A percentile compares a stretch with the other conserved stretches of the same genome.
Conservation (phyloP, 2,888 invertebrate species). For the Adineta ricciae region DNA sequence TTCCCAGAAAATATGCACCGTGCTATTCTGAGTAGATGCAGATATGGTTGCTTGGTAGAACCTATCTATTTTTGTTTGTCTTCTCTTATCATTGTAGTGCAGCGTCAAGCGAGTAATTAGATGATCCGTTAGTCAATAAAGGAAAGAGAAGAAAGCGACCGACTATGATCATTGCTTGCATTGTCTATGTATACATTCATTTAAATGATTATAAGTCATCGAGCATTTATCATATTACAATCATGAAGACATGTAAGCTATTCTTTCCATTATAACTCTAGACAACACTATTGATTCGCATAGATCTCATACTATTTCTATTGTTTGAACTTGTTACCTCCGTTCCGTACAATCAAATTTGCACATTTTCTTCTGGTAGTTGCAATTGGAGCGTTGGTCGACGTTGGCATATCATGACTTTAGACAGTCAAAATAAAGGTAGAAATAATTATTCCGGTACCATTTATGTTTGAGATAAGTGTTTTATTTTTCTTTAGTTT, state of each 20-base stretch:
- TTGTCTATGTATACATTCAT: background rate
- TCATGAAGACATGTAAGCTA: background rate
- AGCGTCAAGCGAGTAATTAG: background rate
- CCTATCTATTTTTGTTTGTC: too few species aligned
- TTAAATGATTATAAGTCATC: background rate
- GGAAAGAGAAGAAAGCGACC: background rate
- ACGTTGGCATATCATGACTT: background rate
- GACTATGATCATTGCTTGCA: background rate
- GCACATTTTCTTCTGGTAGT: constrained; percentile 1
- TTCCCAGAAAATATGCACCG: too few species aligned
- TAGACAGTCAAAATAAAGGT: background rate
- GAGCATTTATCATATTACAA: background rate
- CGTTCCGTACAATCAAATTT: background rate
- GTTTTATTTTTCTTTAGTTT: background rate
- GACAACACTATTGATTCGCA: background rate
- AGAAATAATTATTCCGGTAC: background rate
- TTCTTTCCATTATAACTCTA: background rate
- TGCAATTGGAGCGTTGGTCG: background rate
- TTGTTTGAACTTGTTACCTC: background rate
- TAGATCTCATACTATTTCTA: background rate
- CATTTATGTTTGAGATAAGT: background rate
- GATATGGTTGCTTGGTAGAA: background rate
- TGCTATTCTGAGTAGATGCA: too few species aligned
- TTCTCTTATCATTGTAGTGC: background rate
- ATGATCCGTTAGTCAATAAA: background rate